phyloP scores from a whole-genome alignment of 2,797 vertebrate species.

The Gallinago nigripennis region DNA sequence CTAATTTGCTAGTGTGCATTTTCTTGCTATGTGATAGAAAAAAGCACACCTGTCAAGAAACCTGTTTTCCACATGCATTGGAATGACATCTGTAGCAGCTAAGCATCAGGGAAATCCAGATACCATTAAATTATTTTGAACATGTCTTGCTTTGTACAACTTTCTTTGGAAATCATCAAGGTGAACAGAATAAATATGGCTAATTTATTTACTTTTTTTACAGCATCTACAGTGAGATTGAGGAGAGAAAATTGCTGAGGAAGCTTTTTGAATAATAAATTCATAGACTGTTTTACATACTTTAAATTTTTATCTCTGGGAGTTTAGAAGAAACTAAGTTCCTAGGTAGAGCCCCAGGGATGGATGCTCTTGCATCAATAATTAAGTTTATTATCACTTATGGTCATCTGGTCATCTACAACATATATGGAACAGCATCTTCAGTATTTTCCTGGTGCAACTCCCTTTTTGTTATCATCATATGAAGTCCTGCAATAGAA shows the following conservation, averaged over 20 bases:
- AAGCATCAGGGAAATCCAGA: slow-evolving; percentile 36
- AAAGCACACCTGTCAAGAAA: slow-evolving; percentile 68
- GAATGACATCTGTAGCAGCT: slow-evolving; percentile 54
- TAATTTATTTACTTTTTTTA: neutral
- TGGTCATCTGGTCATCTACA: neutral
- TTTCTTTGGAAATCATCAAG: slow-evolving; percentile 3
- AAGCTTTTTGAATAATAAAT: neutral
- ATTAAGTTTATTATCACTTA: neutral
- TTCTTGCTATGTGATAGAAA: neutral
- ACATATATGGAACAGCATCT: rapidly evolving
- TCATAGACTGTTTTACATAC: neutral
- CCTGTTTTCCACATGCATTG: slow-evolving; percentile 36
- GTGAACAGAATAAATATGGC: neutral
- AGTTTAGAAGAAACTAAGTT: neutral
- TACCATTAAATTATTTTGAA: slow-evolving; percentile 13
- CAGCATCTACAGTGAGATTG: neutral
- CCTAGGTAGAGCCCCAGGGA: neutral
- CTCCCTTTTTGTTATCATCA: neutral
- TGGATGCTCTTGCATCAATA: neutral
- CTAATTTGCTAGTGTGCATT: slow-evolving; percentile 60
- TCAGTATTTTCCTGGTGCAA: neutral
- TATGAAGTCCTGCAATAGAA: neutral
- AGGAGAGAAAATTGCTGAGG: neutral
- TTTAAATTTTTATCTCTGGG: neutral
- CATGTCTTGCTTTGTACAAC: neutral